Evolutionary conservation across 2,797 vertebrate species (phyloP).

Genomic region (Halcyon smyrnensis): DNA sequence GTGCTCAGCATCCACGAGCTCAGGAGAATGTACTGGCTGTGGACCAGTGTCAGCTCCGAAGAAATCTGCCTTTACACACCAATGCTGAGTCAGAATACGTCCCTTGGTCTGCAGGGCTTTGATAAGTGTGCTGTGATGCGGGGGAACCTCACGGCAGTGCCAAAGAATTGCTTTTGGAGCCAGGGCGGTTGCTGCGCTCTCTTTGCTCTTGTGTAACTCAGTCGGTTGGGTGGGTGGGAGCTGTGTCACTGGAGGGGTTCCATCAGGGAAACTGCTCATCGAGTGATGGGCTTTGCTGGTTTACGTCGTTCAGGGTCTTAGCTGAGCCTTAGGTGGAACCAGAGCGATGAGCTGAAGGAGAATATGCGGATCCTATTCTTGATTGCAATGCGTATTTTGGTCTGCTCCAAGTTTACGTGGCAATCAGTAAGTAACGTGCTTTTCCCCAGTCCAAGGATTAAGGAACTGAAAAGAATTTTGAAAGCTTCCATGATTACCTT

Average conservation of each 20-base stretch:
- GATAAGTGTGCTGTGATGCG: background rate
- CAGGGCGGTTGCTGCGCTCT: background rate
- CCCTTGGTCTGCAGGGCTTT: background rate
- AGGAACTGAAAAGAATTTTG: background rate
- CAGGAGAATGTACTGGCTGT: background rate
- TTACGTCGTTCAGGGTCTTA: background rate
- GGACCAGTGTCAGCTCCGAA: background rate
- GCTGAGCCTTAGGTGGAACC: background rate
- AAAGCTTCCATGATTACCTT: background rate
- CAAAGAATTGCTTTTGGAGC: background rate
- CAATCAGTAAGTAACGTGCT: background rate
- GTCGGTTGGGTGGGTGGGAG: background rate
- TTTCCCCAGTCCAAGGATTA: background rate
- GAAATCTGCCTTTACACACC: fast-evolving
- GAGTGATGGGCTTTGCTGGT: background rate
- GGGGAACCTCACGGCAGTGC: fast-evolving
- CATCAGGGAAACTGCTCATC: background rate
- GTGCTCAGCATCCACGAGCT: background rate
- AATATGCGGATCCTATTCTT: background rate
- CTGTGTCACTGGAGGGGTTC: background rate
- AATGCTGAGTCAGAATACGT: background rate
- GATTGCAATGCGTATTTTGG: background rate
- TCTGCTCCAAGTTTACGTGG: background rate
- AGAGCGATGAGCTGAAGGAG: background rate
- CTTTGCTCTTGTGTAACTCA: background rate